These are phyloP conservation scores for Corella eumyota DNA, from an alignment of 23 tunicate species.

Conservation along the genomic window DNA sequence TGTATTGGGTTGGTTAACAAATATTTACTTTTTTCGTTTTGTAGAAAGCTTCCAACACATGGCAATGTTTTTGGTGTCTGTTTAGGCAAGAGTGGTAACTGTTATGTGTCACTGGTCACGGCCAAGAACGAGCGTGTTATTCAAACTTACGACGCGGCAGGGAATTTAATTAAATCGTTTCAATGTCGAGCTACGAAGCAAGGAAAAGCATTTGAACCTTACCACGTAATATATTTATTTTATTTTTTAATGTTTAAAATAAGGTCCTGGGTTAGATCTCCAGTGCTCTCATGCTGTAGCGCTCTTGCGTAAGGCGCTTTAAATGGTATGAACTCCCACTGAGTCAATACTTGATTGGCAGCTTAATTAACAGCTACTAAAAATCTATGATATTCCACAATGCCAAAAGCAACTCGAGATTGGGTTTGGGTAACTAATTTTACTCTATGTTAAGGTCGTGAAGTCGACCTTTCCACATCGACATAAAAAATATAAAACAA, in stretches of 20 bases:
- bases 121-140: slow-evolving; percentile 45
- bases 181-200: slow-evolving; percentile 35
- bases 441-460: too few relatives aligned
- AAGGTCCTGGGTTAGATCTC: too few relatives aligned
- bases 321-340: too few relatives aligned
- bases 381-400: too few relatives aligned
- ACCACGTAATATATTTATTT: slow-evolving; percentile 57
- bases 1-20: neutral
- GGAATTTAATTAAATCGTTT: slow-evolving; percentile 30
- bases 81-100: slow-evolving; percentile 26
- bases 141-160: slow-evolving; percentile 54
- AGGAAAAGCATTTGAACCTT: slow-evolving; percentile 68
- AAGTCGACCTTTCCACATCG: too few relatives aligned
- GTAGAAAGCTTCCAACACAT: slow-evolving; percentile 23
- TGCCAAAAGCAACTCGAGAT: too few relatives aligned
- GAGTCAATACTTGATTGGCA: too few relatives aligned
- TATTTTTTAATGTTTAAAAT: neutral
- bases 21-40: neutral
- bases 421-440: too few relatives aligned
- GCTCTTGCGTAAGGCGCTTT: too few relatives aligned
- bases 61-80: slow-evolving; percentile 42
- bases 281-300: too few relatives aligned
- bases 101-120: slow-evolving; percentile 38
- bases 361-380: too few relatives aligned
- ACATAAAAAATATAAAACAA: too few relatives aligned